A percentile compares a stretch with the other conserved stretches of the same genome.
Conservation (phyloP, 2,113 vertebrate species). For the Mobula birostris region DNA sequence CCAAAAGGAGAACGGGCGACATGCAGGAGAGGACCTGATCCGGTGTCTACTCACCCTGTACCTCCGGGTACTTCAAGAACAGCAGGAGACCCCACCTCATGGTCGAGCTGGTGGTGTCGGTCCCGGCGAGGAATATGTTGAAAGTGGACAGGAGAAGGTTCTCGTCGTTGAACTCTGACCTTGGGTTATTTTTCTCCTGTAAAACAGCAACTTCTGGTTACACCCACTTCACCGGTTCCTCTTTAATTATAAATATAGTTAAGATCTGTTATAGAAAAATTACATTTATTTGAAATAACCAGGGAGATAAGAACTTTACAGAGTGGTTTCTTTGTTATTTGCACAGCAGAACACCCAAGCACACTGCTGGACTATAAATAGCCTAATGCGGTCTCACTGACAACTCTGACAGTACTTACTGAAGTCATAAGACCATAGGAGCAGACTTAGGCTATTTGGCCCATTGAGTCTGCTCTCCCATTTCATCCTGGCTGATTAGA, state of each 20-base stretch:
- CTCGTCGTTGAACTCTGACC: conserved; percentile 50
- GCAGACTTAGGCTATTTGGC: no score
- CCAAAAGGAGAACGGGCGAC: neutral
- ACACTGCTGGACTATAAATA: neutral
- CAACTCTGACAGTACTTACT: no score
- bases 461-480: no score
- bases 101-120: conserved; percentile 51
- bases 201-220: neutral
- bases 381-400: neutral
- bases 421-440: no score
- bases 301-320: neutral
- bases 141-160: conserved; percentile 52
- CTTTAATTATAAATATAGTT: no score
- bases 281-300: neutral
- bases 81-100: conserved; percentile 50
- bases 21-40: neutral
- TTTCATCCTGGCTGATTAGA: no score
- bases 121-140: conserved; percentile 56
- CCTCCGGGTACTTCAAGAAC: conserved; percentile 50
- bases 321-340: neutral
- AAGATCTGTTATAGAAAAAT: no score
- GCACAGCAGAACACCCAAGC: no score
- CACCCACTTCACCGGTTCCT: no score
- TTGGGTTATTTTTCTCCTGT: conserved; percentile 49
- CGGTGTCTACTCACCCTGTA: conserved; percentile 44